Evolutionary conservation across 2,888 invertebrate species (phyloP).

Genomic region (Celastrina argiolus): DNA sequence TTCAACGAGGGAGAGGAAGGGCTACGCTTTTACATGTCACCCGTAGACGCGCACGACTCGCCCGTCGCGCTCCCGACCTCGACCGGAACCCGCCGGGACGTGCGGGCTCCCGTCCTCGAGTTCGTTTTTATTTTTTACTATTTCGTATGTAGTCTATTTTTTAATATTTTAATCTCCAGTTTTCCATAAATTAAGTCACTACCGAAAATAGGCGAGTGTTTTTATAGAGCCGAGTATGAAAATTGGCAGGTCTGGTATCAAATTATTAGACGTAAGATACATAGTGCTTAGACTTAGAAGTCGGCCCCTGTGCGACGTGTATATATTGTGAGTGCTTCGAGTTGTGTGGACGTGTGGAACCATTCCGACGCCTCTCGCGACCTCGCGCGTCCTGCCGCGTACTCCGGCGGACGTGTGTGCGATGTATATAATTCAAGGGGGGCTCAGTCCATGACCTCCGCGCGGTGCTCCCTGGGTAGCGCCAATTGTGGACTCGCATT

Average conservation of each 20-base stretch:
- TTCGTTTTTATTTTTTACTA: background rate
- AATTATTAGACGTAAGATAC: conserved; percentile 15
- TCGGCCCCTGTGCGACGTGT: too few relatives aligned
- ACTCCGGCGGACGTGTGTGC: conserved; percentile 31
- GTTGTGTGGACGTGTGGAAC: conserved; percentile 12
- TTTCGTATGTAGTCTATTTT: background rate
- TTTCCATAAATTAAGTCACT: conserved; percentile 13
- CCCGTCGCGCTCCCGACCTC: background rate
- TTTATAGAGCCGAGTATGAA: background rate
- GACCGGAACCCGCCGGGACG: too few relatives aligned
- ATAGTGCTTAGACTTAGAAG: background rate
- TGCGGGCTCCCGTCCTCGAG: background rate
- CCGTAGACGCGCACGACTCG: background rate
- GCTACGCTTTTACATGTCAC: background rate
- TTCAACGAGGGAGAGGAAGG: background rate
- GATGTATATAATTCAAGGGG: conserved; percentile 59
- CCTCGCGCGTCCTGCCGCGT: conserved; percentile 9
- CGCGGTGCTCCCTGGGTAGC: conserved; percentile 77
- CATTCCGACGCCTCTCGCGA: conserved; percentile 19
- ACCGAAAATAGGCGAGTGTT: background rate
- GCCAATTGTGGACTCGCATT: conserved; percentile 70
- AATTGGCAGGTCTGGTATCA: conserved; percentile 17
- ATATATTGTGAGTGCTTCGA: background rate
- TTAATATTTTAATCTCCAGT: conserved; percentile 2
- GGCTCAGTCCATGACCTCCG: conserved; percentile 74